A percentile compares a stretch with the other conserved stretches of the same genome.
These are phyloP conservation scores for Macrochelys suwanniensis DNA, from an alignment of 2,797 vertebrate genomes.

Conservation along the genomic window DNA sequence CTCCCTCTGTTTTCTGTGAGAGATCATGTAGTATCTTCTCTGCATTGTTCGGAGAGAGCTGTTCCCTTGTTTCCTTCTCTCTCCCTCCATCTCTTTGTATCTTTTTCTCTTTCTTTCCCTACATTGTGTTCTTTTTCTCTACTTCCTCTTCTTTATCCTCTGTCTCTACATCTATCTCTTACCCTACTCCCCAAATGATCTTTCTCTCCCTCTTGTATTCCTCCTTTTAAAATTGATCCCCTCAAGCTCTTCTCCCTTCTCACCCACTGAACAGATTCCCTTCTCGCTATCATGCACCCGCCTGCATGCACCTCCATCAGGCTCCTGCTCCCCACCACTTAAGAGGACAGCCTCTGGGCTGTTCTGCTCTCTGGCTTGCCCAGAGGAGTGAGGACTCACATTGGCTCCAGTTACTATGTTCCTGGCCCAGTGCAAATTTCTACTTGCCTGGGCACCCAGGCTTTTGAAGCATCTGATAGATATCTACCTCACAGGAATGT, in stretches of 20 bases:
- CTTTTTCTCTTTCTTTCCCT: neutral
- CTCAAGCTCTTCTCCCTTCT: neutral
- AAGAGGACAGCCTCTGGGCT: neutral
- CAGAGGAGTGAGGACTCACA: neutral
- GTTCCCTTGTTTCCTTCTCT: neutral
- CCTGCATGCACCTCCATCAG: neutral
- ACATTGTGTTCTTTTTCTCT: neutral
- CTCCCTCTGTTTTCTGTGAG: neutral
- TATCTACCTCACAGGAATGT: neutral
- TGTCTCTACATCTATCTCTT: rapidly evolving
- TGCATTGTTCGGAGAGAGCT: neutral
- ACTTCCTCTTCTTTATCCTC: neutral
- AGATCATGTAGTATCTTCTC: neutral
- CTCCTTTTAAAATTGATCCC: neutral
- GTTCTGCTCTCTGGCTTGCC: neutral
- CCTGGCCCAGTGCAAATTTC: neutral
- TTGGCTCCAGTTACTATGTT: neutral
- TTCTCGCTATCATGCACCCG: neutral
- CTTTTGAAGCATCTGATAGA: neutral
- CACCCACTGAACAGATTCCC: neutral
- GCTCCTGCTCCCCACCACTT: neutral
- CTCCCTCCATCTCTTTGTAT: neutral
- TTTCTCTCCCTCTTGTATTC: neutral
- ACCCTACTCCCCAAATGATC: neutral
- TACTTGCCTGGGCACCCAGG: neutral